These are phyloP conservation scores for Rhagophthalmus giganteus DNA, from an alignment of 2,888 invertebrate genomes.

Conservation along the genomic window DNA sequence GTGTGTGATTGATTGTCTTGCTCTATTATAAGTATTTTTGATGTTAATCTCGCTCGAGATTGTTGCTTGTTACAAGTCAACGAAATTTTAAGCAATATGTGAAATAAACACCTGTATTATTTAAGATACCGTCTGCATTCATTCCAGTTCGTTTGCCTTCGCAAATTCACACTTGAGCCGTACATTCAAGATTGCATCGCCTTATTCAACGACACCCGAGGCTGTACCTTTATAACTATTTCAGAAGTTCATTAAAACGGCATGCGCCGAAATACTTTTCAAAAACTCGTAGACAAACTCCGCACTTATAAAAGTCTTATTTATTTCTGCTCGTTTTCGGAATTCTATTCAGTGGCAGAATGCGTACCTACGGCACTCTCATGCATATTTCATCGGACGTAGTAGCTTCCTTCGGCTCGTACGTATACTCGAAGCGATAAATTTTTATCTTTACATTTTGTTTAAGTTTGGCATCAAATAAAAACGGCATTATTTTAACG, in stretches of 20 bases:
- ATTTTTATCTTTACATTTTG: constrained; percentile 8
- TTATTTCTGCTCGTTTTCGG: constrained; percentile 4
- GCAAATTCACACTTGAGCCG: constrained; percentile 36
- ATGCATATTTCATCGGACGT: constrained; percentile 21
- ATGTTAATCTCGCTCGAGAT: constrained; percentile 53
- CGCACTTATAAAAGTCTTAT: constrained; percentile 3
- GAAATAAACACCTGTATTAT: constrained; percentile 53
- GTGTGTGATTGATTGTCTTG: constrained; percentile 30
- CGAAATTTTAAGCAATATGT: constrained; percentile 50
- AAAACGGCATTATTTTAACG: too few species aligned
- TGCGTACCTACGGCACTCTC: constrained; percentile 13
- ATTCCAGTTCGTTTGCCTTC: constrained; percentile 31
- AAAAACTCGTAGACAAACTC: constrained; percentile 13
- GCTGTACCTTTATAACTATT: constrained; percentile 44
- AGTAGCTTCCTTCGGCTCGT: constrained; percentile 14
- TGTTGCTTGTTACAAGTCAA: constrained; percentile 53
- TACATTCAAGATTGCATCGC: constrained; percentile 27
- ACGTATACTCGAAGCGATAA: constrained; percentile 12
- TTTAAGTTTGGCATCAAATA: background rate
- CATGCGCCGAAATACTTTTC: constrained; percentile 34
- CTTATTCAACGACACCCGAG: constrained; percentile 33
- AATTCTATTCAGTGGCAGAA: constrained; percentile 14
- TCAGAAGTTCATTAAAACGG: constrained; percentile 46
- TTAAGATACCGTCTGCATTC: constrained; percentile 43
- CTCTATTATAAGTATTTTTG: constrained; percentile 50